Evolutionary conservation across 2,797 vertebrate genomes (phyloP).

Genomic region (Meda fulgida): DNA sequence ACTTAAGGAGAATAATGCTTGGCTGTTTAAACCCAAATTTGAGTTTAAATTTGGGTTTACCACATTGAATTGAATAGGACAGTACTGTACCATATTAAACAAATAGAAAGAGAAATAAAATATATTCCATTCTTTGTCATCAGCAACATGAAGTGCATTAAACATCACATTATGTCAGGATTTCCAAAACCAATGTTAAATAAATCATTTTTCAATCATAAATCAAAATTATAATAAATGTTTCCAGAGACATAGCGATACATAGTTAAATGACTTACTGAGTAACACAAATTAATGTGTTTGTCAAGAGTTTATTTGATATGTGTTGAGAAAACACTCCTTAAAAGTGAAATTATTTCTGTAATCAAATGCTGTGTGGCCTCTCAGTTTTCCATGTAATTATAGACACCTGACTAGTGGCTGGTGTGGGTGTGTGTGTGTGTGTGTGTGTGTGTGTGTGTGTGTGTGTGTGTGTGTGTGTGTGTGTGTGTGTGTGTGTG

Average conservation of each 20-base stretch:
- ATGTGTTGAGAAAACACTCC: neutral
- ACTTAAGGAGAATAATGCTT: too few species aligned
- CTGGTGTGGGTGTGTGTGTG: too few species aligned
- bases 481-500: too few species aligned
- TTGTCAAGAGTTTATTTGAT: neutral
- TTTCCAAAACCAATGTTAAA: neutral
- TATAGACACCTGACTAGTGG: neutral
- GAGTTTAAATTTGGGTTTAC: too few species aligned
- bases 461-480: too few species aligned
- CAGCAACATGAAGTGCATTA: neutral
- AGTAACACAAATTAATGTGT: too few species aligned
- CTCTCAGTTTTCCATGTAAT: neutral
- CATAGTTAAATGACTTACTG: too few species aligned
- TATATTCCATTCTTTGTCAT: neutral
- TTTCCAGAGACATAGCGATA: too few species aligned
- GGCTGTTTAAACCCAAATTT: too few species aligned
- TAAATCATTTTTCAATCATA: too few species aligned
- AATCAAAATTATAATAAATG: too few species aligned
- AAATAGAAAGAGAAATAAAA: neutral
- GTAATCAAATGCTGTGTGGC: neutral
- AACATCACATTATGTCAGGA: neutral
- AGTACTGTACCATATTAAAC: neutral
- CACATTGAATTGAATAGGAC: neutral
- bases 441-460: too few species aligned
- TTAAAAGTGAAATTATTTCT: neutral